Percentiles rank a stretch among this genome's conserved stretches.
phyloP scores from a whole-genome alignment of 2,888 invertebrate species.

The Sclerodermus sp. region DNA sequence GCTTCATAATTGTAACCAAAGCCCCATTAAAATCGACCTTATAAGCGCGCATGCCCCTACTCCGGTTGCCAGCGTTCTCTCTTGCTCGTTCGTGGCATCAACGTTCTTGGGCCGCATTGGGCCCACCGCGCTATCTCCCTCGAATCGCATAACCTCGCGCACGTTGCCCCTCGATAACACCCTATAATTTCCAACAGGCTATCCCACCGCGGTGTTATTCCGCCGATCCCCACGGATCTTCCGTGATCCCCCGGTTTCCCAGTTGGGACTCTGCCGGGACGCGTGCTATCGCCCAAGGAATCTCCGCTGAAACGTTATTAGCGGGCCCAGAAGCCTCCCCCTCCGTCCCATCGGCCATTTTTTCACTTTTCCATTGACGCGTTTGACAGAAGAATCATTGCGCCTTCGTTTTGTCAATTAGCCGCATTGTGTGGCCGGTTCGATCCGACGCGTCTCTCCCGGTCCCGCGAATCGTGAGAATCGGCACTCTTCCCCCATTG shows the following conservation, averaged over 20 bases:
- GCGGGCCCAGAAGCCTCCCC: not conserved
- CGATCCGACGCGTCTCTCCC: too few species aligned
- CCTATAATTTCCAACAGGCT: constrained; percentile 54
- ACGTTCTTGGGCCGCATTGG: constrained; percentile 3
- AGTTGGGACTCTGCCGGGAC: constrained; percentile 25
- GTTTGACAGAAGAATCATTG: too few species aligned
- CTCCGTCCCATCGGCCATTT: not conserved
- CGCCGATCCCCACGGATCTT: constrained; percentile 42
- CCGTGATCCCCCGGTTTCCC: constrained; percentile 41
- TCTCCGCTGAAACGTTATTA: not conserved
- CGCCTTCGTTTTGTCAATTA: too few species aligned
- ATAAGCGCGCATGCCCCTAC: constrained; percentile 35
- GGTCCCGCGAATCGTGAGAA: too few species aligned
- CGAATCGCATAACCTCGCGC: constrained; percentile 47
- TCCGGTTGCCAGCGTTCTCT: not conserved
- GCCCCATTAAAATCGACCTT: constrained; percentile 47
- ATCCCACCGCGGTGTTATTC: constrained; percentile 42
- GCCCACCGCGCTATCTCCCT: constrained; percentile 35
- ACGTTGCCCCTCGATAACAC: constrained; percentile 46
- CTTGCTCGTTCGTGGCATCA: not conserved
- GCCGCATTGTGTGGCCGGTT: too few species aligned
- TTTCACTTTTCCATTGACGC: too few species aligned
- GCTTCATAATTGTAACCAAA: constrained; percentile 46
- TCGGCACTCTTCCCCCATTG: too few species aligned
- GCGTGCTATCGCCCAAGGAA: not conserved